These are phyloP conservation scores for Pteropus alecto DNA, from an alignment of 2,113 vertebrate species.

Conservation along the genomic window DNA sequence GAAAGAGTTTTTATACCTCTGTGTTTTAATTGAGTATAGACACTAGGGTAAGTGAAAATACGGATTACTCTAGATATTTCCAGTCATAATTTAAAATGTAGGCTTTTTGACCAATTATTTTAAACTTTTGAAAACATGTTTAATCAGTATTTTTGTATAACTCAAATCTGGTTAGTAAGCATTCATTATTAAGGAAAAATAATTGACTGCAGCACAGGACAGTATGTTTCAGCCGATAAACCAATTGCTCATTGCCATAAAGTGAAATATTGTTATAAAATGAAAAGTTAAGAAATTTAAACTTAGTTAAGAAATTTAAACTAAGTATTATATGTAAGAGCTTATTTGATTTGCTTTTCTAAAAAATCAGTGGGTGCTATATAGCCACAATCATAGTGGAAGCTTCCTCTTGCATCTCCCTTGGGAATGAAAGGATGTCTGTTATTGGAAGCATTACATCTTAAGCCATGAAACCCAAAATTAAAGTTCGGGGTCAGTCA, in stretches of 20 bases:
- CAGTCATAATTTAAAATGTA: neutral
- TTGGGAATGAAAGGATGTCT: neutral
- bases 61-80: neutral
- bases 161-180: neutral
- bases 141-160: neutral
- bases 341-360: neutral
- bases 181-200: neutral
- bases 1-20: neutral
- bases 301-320: neutral
- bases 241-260: neutral
- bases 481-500: neutral
- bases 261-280: conserved; percentile 9
- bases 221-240: neutral
- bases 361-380: neutral
- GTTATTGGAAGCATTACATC: neutral
- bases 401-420: neutral
- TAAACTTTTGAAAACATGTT: neutral
- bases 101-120: neutral
- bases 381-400: neutral
- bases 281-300: neutral
- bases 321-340: neutral
- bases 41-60: neutral
- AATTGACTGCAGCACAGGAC: neutral
- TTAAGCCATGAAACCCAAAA: neutral
- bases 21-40: neutral